Conservation (phyloP, 2,113 vertebrate genomes). For the Mustela nigripes region DNA sequence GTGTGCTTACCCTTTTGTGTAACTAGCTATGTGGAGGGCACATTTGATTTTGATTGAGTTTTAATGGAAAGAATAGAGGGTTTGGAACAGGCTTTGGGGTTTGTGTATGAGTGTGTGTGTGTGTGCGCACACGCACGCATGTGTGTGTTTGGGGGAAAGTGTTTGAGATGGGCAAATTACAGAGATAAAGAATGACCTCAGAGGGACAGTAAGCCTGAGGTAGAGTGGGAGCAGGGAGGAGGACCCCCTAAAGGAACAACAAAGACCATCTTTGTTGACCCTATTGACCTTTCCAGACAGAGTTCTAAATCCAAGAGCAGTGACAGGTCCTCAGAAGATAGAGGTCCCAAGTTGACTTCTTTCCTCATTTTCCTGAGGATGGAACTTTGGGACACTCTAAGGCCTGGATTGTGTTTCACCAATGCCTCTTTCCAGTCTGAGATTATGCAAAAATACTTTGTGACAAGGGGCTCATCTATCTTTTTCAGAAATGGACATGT, state of each 20-base stretch:
- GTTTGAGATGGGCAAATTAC: neutral
- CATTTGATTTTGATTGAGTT: neutral
- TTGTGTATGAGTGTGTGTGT: neutral
- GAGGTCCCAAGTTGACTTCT: neutral
- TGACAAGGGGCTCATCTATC: neutral
- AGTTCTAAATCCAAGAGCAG: neutral
- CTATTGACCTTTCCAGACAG: neutral
- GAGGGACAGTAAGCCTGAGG: neutral
- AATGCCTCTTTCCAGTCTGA: neutral
- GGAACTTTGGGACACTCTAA: neutral
- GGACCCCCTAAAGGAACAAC: neutral
- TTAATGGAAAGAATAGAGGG: neutral
- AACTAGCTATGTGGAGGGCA: neutral
- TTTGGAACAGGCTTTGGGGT: neutral
- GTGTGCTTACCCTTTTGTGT: neutral
- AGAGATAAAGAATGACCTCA: neutral
- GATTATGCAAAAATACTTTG: neutral
- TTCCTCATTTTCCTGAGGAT: neutral
- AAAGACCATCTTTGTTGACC: neutral
- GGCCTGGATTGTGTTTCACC: neutral
- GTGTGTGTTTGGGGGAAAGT: neutral
- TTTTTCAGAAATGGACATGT: neutral
- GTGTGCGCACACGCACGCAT: fast-evolving
- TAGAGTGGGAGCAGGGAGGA: neutral
- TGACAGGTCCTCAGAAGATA: neutral